phyloP scores from a whole-genome alignment of 37 sponge, comb jelly and placozoan species.

The Chondrilla cf. caribensis region DNA sequence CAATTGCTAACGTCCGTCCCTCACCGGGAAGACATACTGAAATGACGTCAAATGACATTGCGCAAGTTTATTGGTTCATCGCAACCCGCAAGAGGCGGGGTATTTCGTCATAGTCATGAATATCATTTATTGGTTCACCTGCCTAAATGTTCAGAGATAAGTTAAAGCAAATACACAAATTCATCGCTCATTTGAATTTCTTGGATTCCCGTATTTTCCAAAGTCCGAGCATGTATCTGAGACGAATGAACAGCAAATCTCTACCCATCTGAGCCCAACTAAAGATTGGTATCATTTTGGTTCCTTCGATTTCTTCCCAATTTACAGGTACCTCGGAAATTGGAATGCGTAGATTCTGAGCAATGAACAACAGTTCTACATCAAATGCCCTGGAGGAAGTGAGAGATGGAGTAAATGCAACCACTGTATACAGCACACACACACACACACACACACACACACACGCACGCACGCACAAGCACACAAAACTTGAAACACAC shows the following conservation, averaged over 20 bases:
- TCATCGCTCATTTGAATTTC: too few relatives aligned
- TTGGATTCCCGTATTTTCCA: slow-evolving; percentile 53
- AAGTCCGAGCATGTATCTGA: slow-evolving; percentile 79
- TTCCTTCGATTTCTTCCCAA: slow-evolving; percentile 98
- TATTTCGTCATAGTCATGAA: not conserved
- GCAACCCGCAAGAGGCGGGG: not conserved
- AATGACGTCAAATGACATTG: not conserved
- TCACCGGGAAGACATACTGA: too few relatives aligned
- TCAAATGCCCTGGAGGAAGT: slow-evolving; percentile 89
- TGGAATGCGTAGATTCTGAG: slow-evolving; percentile 80
- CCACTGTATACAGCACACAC: not conserved
- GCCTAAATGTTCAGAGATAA: too few relatives aligned
- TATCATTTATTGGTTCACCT: not conserved
- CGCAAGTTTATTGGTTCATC: not conserved
- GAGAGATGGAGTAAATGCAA: not conserved
- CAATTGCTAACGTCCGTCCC: too few relatives aligned
- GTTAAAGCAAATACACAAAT: too few relatives aligned
- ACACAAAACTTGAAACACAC: not conserved
- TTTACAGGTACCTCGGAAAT: slow-evolving; percentile 94
- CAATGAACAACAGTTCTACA: slow-evolving; percentile 94
- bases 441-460: too few relatives aligned
- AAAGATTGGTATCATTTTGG: slow-evolving; percentile 88
- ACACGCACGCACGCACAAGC: not conserved
- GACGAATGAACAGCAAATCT: slow-evolving; percentile 84
- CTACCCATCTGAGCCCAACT: slow-evolving; percentile 98